These are phyloP conservation scores for Dendronephthya gigantea DNA, from an alignment of 64 coral and sea anemone species.

Conservation along the genomic window DNA sequence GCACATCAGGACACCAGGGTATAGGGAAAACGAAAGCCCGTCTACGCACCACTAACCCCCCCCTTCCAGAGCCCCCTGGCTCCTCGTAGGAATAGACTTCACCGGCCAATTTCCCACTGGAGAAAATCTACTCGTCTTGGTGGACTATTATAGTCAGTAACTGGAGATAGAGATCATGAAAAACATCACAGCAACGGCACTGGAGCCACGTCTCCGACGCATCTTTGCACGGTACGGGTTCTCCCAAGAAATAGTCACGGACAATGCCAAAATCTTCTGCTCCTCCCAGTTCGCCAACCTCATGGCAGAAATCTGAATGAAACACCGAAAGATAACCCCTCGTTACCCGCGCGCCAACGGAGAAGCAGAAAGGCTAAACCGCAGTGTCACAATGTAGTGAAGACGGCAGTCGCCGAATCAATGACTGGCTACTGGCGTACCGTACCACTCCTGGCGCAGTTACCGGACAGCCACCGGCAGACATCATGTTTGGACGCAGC, in stretches of 20 bases:
- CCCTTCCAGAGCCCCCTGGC: background rate
- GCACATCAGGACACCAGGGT: background rate
- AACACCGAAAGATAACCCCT: constrained; percentile 5
- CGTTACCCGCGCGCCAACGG: constrained; percentile 14
- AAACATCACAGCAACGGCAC: background rate
- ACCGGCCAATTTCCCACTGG: background rate
- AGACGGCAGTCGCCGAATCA: background rate
- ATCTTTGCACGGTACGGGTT: constrained; percentile 1
- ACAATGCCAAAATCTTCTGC: background rate
- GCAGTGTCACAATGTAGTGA: background rate
- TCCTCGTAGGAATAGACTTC: background rate
- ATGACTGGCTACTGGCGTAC: background rate
- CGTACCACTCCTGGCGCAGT: background rate
- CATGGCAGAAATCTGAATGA: background rate
- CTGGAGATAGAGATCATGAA: constrained; percentile 13
- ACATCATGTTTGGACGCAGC: background rate
- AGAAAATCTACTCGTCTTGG: background rate
- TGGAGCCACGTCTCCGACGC: background rate
- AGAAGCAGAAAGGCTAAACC: constrained; percentile 16
- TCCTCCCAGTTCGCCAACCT: background rate
- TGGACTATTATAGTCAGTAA: background rate
- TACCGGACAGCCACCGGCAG: constrained; percentile 24
- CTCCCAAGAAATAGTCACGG: background rate
- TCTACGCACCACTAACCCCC: background rate
- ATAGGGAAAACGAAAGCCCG: background rate